phyloP scores from a whole-genome alignment of 2,113 vertebrate genomes.

The Ammodytes marinus region DNA sequence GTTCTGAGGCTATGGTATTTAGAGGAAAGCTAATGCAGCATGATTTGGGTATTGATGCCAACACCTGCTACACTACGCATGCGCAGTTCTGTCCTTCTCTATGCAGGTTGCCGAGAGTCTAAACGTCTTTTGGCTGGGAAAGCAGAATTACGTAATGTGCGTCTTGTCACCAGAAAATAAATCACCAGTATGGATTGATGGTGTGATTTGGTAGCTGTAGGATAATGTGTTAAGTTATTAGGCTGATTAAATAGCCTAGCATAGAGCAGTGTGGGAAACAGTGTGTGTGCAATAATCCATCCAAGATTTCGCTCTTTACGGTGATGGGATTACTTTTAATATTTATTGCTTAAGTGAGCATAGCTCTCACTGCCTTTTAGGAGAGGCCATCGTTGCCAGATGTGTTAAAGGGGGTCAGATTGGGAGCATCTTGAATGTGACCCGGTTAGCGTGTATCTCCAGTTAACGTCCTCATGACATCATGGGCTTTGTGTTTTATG shows the following conservation, averaged over 20 bases:
- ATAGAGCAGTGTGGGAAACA: background rate
- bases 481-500: background rate
- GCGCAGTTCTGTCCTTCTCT: background rate
- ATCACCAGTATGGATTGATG: background rate
- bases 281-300: background rate
- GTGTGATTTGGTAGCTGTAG: background rate
- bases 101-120: background rate
- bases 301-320: background rate
- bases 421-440: constrained; percentile 57
- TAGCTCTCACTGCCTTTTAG: background rate
- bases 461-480: constrained; percentile 23
- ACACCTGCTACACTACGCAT: constrained; percentile 15
- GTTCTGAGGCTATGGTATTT: constrained; percentile 30
- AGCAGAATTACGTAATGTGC: background rate
- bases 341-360: background rate
- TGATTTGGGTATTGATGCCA: background rate
- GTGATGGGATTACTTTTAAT: background rate
- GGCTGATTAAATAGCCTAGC: no score
- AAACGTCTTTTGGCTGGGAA: background rate
- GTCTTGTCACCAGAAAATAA: background rate
- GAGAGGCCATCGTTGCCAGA: constrained; percentile 18
- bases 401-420: constrained; percentile 37
- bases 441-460: constrained; percentile 37
- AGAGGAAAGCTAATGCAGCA: background rate
- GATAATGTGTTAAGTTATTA: background rate